Conservation (phyloP, 2,113 vertebrate genomes). For the Sminthopsis crassicaudata region DNA sequence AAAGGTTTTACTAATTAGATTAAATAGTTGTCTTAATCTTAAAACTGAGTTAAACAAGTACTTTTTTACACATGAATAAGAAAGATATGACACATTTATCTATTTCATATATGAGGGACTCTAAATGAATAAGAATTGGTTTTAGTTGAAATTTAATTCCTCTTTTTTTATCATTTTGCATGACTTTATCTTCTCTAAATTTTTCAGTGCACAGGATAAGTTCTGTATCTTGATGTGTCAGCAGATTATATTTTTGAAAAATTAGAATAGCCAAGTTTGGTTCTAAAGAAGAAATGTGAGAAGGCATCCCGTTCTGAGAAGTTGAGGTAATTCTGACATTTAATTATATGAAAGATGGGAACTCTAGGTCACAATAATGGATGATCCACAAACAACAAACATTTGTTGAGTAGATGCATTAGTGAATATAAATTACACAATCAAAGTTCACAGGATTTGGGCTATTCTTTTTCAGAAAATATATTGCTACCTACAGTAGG, state of each 20-base stretch:
- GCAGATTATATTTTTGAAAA: background rate
- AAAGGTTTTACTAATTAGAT: background rate
- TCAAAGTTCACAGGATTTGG: background rate
- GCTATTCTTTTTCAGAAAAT: slow-evolving; percentile 1
- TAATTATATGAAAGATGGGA: background rate
- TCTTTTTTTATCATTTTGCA: background rate
- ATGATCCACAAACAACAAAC: background rate
- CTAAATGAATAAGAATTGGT: background rate
- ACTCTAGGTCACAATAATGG: background rate
- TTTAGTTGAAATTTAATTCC: slow-evolving; percentile 15
- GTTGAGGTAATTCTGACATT: background rate
- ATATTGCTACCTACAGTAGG: background rate
- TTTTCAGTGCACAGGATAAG: background rate
- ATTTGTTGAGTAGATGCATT: background rate
- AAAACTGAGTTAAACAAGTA: background rate
- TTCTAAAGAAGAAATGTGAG: too few relatives aligned
- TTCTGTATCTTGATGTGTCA: background rate
- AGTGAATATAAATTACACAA: background rate
- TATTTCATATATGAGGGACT: background rate
- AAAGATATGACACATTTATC: background rate
- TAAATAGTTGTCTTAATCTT: background rate
- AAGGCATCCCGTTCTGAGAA: background rate
- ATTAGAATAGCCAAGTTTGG: too few relatives aligned
- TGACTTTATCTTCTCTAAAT: slow-evolving; percentile 11
- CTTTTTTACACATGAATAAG: background rate